Percentiles rank a stretch among this genome's conserved stretches.
Conservation (phyloP, 2,113 vertebrate genomes). For the Oreochromis spilurus region DNA sequence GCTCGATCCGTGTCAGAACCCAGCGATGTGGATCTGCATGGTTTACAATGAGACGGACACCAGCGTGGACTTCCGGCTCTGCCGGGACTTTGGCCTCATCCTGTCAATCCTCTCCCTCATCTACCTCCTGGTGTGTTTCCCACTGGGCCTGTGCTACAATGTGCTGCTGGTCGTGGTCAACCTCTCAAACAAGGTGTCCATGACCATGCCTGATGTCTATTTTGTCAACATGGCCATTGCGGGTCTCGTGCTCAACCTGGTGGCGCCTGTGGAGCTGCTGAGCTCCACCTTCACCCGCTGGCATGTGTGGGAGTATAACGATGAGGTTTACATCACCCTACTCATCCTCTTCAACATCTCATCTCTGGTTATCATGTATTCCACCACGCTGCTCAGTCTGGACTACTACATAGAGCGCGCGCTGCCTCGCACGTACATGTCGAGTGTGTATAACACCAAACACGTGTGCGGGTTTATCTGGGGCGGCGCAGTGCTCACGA, state of each 20-base stretch:
- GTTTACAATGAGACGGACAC: constrained; percentile 78
- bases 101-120: constrained; percentile 86
- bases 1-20: constrained; percentile 45
- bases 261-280: constrained; percentile 85
- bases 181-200: constrained; percentile 87
- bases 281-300: constrained; percentile 83
- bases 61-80: constrained; percentile 79
- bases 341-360: constrained; percentile 95
- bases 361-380: constrained; percentile 91
- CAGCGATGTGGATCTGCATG: constrained; percentile 94
- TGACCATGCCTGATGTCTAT: constrained; percentile 98
- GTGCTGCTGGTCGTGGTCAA: constrained; percentile 88
- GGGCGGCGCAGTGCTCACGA: constrained; percentile 94
- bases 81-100: constrained; percentile 85
- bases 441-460: constrained; percentile 94
- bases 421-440: constrained; percentile 93
- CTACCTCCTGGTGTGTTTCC: constrained; percentile 91
- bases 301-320: constrained; percentile 85
- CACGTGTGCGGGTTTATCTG: constrained; percentile 96
- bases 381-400: constrained; percentile 89
- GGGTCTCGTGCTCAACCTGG: constrained; percentile 84
- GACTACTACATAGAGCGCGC: constrained; percentile 96
- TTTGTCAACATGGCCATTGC: constrained; percentile 96
- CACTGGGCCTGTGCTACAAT: constrained; percentile 90
- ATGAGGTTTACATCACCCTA: constrained; percentile 87